Base-by-base conservation (phyloP, 2,113 vertebrate genomes). In the Myrmecophaga tridactyla region DNA sequence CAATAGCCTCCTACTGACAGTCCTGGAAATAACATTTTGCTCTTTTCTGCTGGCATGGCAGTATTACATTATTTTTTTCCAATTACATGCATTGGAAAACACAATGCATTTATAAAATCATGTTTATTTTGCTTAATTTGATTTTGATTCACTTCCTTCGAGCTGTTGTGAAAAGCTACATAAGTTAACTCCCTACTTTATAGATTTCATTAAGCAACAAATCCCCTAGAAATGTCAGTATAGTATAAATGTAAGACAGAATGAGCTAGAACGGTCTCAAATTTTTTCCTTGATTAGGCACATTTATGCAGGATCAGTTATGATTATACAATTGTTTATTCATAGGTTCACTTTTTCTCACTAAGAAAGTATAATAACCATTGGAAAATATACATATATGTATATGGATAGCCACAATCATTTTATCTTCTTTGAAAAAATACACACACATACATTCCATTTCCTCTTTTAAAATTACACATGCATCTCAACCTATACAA, bases 141-240 rank as follows among this genome's bases (percentile, higher is more conserved):
- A 87, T 92, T 95, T 56, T 93, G 21, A 82, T 72, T 75, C 53
- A 70, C 56, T 92, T 88, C 20, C 63, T 83, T 86, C 70, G 67
- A 90, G 84, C 82, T 81, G 75, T 53, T 81, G n/a, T 34, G n/a
- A 46, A 56, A 93, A 73, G 60, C 31, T 82, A 17, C 65, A 43
- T n/a, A 69, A 77, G 75, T 85, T 43, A 69, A 75, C 53, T 78
- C 70, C 72, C 46, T 65, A 58, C 27, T 70, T 36, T 80, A 82
- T 70, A 0, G 43, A 56, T 69, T 73, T 89, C 36, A 39, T 82
- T 23, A 78, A 39, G 53, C 31, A 90, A 89, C 41, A 90, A 73
- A 84, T 48, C 18, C 60, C 75, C 81, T 80, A 90, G 58, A 95
- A 89, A 86, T 46, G 81, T 51, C 18, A 34, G 10, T 18, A 58